These are phyloP conservation scores for Liopterus haemorrhoidalis DNA, from an alignment of 2,888 invertebrate genomes.

Conservation along the genomic window DNA sequence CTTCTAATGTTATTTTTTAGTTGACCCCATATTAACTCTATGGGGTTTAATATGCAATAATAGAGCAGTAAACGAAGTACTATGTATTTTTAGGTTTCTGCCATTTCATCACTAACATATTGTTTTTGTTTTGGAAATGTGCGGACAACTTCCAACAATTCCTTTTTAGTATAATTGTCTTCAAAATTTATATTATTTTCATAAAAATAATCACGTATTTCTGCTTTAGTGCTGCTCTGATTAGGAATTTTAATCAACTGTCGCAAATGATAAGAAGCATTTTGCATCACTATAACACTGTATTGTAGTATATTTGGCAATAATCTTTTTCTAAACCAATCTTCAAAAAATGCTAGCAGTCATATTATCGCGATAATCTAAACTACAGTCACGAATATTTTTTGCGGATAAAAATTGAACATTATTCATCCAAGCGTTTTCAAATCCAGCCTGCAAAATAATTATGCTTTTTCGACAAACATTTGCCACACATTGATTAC, in stretches of 20 bases:
- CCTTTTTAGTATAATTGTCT: constrained; percentile 7
- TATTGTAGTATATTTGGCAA: constrained; percentile 16
- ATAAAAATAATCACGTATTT: constrained; percentile 8
- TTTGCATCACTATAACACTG: constrained; percentile 25
- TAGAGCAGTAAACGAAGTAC: background rate
- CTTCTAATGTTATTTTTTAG: constrained; percentile 8
- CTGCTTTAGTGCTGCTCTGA: constrained; percentile 6
- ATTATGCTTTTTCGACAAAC: constrained; percentile 26
- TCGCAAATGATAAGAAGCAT: constrained; percentile 24
- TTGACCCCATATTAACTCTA: background rate
- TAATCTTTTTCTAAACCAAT: constrained; percentile 23
- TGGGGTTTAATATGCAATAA: background rate
- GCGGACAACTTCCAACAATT: constrained; percentile 6
- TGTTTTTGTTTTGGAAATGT: no score
- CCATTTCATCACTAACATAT: background rate
- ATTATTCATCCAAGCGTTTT: constrained; percentile 26
- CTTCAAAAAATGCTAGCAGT: constrained; percentile 21
- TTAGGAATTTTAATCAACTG: constrained; percentile 12
- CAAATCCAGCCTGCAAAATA: constrained; percentile 27
- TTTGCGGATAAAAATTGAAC: constrained; percentile 25
- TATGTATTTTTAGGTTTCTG: background rate
- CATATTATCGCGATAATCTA: constrained; percentile 27
- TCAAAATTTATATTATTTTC: constrained; percentile 10
- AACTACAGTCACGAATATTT: constrained; percentile 11
- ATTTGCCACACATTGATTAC: constrained; percentile 23